phyloP scores from a whole-genome alignment of 2,888 invertebrate species.

The Epinotia demarniana region DNA sequence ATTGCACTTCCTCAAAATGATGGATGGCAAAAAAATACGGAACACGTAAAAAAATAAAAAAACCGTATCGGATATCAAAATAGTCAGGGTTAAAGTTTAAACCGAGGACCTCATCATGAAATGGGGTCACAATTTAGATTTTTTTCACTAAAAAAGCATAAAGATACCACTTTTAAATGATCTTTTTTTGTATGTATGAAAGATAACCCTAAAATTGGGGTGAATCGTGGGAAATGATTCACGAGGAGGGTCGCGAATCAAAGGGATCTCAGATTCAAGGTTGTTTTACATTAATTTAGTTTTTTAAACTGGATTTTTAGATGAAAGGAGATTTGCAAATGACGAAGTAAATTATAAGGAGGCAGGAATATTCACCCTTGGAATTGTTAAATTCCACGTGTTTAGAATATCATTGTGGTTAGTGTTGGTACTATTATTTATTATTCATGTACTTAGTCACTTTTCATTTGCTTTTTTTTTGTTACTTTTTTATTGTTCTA shows the following conservation, averaged over 20 bases:
- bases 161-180: conserved; percentile 76
- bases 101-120: conserved; percentile 78
- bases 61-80: conserved; percentile 80
- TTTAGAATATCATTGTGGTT: conserved; percentile 3
- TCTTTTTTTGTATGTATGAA: conserved; percentile 70
- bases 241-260: conserved; percentile 61
- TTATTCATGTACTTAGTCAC: neutral
- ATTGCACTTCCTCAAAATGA: conserved; percentile 43
- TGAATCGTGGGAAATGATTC: conserved; percentile 74
- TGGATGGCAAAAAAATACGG: conserved; percentile 47
- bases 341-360: conserved; percentile 21
- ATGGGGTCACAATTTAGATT: conserved; percentile 74
- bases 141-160: conserved; percentile 62
- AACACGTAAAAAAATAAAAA: conserved; percentile 52
- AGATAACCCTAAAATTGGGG: conserved; percentile 81
- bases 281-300: conserved; percentile 69
- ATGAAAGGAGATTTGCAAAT: conserved; percentile 40
- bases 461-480: neutral
- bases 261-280: conserved; percentile 59
- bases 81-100: conserved; percentile 68
- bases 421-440: neutral
- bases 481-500: neutral
- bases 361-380: conserved; percentile 33
- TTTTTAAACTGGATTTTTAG: conserved; percentile 51
- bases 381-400: neutral